Evolutionary conservation across 2,888 invertebrate species (phyloP).

Genomic region (Tigriopus californicus): DNA sequence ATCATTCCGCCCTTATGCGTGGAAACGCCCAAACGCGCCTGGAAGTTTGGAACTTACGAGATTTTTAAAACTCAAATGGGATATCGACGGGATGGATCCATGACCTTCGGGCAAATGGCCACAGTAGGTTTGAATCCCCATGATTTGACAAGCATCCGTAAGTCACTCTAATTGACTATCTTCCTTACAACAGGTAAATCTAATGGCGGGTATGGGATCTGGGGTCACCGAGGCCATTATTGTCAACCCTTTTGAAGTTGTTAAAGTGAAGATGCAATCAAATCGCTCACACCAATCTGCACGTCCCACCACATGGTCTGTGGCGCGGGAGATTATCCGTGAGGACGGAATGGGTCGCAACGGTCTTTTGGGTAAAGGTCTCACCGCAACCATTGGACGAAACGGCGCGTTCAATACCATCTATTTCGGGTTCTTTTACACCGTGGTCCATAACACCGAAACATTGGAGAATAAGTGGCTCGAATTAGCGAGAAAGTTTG

Average conservation of each 20-base stretch:
- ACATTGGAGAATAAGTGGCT: constrained; percentile 24
- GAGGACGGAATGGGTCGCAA: constrained; percentile 54
- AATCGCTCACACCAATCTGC: constrained; percentile 37
- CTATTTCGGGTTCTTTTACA: constrained; percentile 88
- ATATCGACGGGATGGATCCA: neutral
- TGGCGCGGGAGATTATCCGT: constrained; percentile 56
- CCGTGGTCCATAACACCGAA: constrained; percentile 54
- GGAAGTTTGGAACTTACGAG: constrained; percentile 35
- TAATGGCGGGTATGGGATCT: constrained; percentile 67
- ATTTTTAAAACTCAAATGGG: neutral
- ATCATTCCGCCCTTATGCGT: constrained; percentile 78
- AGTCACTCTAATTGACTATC: neutral
- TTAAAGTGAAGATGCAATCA: constrained; percentile 47
- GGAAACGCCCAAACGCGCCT: constrained; percentile 84
- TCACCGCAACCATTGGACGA: constrained; percentile 68
- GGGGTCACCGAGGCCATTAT: constrained; percentile 79
- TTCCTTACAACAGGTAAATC: constrained; percentile 44
- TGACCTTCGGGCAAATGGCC: neutral
- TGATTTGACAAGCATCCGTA: neutral
- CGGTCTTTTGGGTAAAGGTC: constrained; percentile 47
- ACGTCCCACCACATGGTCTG: constrained; percentile 52
- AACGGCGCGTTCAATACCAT: constrained; percentile 83
- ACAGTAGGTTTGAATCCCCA: neutral
- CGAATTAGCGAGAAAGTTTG: constrained; percentile 36
- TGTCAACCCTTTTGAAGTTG: constrained; percentile 86